phyloP scores from a whole-genome alignment of 2,888 invertebrate species.

The Lumbricus terrestris region DNA sequence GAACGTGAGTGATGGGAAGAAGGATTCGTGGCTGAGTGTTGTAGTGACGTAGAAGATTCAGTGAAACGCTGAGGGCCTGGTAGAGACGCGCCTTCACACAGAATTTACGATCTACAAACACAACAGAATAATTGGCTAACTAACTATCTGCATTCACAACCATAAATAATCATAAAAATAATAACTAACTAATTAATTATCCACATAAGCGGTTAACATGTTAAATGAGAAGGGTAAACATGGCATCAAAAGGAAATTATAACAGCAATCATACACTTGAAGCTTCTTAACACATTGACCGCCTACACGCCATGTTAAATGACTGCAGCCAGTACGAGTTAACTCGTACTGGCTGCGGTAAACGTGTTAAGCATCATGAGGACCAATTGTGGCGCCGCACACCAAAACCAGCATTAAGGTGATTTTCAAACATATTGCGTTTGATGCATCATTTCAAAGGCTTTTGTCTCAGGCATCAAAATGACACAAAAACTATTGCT shows the following conservation, averaged over 20 bases:
- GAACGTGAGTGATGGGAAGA: conserved; percentile 50
- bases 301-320: too few relatives aligned
- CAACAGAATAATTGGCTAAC: too few relatives aligned
- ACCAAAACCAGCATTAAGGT: too few relatives aligned
- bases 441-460: too few relatives aligned
- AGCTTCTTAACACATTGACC: neutral
- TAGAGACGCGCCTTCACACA: conserved; percentile 67
- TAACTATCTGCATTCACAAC: neutral
- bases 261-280: neutral
- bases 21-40: conserved; percentile 46
- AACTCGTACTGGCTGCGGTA: too few relatives aligned
- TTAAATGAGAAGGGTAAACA: neutral
- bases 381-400: too few relatives aligned
- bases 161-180: neutral
- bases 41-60: conserved; percentile 51
- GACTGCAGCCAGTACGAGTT: too few relatives aligned
- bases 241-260: neutral
- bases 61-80: conserved; percentile 51
- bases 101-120: conserved; percentile 68
- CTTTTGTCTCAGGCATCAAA: too few relatives aligned
- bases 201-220: neutral
- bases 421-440: too few relatives aligned
- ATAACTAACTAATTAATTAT: neutral
- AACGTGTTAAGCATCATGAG: too few relatives aligned
- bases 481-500: too few relatives aligned